Evolutionary conservation across 2,888 invertebrate species (phyloP), one percentile per base, ranked within the genome.

Genomic region (Pseudanteris insignis): DNA sequence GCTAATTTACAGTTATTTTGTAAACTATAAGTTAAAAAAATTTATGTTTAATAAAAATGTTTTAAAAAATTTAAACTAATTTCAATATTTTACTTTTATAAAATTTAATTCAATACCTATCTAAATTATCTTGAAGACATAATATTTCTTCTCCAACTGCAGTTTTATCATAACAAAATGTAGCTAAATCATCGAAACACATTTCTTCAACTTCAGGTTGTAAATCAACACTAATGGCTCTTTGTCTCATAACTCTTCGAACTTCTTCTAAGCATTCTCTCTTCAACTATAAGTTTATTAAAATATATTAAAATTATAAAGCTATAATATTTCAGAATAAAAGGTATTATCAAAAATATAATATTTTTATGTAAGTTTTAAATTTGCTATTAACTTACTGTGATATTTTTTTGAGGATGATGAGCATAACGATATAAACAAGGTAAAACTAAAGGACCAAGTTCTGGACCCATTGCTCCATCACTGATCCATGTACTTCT

Each of bases 171-270:
- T 88, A 89, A 78, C 99, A 99, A 69, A 86, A 84, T 54, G 85
- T 84, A 0, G 92, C 90, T 11, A 99, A 84, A 71, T 97, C 96
- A 61, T 87, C 86, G 12, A 98, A 83, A 76, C 99, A 99, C 25
- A 85, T 85, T 70, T 91, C 90, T 81, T 97, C 97, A 36, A 99
- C 89, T 81, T 96, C 93, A 1, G 98, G 98, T 72, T 95, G 89
- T 28, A 99, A 84, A 75, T 96, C 92, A 1, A 98, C 96, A 72
- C 91, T 92, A 4, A 92, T 84, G 0, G 98, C 96, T 62, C 98
- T 85, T 77, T 94, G 92, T 18, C 93, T 85, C 94, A 99, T 95
- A 0, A 96, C 92, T 63, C 94, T 86, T 67, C 89, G 88, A 2
- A 98, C 89, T 81, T 98, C 94, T 64, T 88, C 85, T 64, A 87